These are phyloP conservation scores for Anthopleura sola DNA, from an alignment of 64 coral and sea anemone genomes.

Conservation along the genomic window DNA sequence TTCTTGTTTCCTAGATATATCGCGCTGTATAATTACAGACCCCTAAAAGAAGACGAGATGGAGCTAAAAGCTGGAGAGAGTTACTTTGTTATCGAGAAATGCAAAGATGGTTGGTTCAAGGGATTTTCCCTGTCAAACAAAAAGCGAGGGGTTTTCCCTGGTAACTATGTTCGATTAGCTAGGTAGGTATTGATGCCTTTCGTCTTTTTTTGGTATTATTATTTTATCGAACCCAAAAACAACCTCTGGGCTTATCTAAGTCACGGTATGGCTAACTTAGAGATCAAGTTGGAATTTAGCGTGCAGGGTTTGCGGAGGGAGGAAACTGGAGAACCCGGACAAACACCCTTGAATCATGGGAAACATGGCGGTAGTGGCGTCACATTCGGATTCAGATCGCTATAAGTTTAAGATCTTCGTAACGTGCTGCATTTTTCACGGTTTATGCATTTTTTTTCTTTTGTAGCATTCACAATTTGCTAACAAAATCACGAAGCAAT, in stretches of 20 bases:
- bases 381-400: too few relatives aligned
- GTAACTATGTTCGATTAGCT: conserved; percentile 92
- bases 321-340: not conserved
- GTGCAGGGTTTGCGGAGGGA: too few relatives aligned
- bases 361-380: too few relatives aligned
- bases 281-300: too few relatives aligned
- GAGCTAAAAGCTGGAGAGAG: conserved; percentile 73
- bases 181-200: not conserved
- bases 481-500: conserved; percentile 52
- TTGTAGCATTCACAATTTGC: conserved; percentile 74
- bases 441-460: not conserved
- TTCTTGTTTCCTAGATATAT: conserved; percentile 38
- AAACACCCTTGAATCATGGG: too few relatives aligned
- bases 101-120: conserved; percentile 95
- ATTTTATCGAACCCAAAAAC: not conserved
- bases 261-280: too few relatives aligned
- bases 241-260: too few relatives aligned
- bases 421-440: too few relatives aligned
- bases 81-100: conserved; percentile 85
- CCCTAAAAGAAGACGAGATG: conserved; percentile 79
- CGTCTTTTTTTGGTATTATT: too few relatives aligned
- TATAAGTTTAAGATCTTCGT: too few relatives aligned
- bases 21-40: conserved; percentile 80
- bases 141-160: conserved; percentile 86
- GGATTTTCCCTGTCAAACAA: conserved; percentile 61